Evolutionary conservation across 30 jellyfish, hydroid and myxozoan species (phyloP).

Genomic region (Sanderia malayensis): DNA sequence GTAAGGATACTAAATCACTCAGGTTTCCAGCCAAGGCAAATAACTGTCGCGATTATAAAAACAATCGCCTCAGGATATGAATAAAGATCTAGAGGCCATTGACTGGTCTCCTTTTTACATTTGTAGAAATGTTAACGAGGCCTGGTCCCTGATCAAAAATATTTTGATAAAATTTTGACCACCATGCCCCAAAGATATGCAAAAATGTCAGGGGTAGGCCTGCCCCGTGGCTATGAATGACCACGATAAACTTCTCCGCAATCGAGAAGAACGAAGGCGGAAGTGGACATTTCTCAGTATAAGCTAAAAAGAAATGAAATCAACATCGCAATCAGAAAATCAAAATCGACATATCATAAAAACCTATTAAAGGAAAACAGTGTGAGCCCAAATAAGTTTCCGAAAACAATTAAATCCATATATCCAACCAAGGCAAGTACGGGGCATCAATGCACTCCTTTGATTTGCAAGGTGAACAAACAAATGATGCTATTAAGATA

Average conservation of each 20-base stretch:
- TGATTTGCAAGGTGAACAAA: constrained; percentile 26
- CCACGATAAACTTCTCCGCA: constrained; percentile 24
- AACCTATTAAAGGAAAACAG: constrained; percentile 38
- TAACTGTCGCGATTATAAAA: background rate
- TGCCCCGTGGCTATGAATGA: constrained; percentile 59
- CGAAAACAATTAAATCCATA: constrained; percentile 45
- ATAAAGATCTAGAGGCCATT: constrained; percentile 27
- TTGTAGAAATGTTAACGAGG: constrained; percentile 37
- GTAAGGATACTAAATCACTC: constrained; percentile 45
- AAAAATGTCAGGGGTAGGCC: constrained; percentile 46
- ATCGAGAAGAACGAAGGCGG: constrained; percentile 19
- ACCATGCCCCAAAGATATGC: constrained; percentile 39
- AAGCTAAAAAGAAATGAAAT: constrained; percentile 36
- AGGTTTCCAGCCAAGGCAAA: background rate
- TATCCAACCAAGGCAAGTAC: constrained; percentile 46
- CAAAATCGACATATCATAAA: constrained; percentile 40
- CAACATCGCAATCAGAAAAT: constrained; percentile 39
- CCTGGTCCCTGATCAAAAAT: constrained; percentile 20
- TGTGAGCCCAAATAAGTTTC: constrained; percentile 22
- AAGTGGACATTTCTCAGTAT: constrained; percentile 26
- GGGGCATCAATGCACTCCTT: constrained; percentile 30
- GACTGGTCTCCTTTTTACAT: constrained; percentile 31
- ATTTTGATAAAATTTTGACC: background rate
- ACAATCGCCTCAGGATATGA: constrained; percentile 18
- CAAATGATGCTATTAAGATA: constrained; percentile 39